These are phyloP conservation scores for Magallana gigas DNA, from an alignment of 1,140 invertebrate species.

Conservation along the genomic window DNA sequence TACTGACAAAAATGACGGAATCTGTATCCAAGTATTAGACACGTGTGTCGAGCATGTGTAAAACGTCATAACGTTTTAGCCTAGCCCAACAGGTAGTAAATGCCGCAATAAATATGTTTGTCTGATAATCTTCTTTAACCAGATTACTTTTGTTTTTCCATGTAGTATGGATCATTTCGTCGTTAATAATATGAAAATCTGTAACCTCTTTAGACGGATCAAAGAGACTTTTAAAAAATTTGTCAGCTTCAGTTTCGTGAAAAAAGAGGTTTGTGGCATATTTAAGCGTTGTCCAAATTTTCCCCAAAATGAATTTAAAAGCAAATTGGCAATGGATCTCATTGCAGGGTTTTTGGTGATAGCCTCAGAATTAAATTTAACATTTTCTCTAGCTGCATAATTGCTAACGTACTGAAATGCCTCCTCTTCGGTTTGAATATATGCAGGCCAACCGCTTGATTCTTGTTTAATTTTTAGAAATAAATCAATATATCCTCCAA, in stretches of 20 bases:
- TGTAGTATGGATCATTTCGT: conserved; percentile 43
- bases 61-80: conserved; percentile 74
- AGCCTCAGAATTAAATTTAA: conserved; percentile 74
- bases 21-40: conserved; percentile 79
- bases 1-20: conserved; percentile 45
- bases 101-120: conserved; percentile 75
- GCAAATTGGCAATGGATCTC: conserved; percentile 62
- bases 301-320: conserved; percentile 70
- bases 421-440: conserved; percentile 12
- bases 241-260: conserved; percentile 41
- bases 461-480: conserved; percentile 67
- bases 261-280: conserved; percentile 51
- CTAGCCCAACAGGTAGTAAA: conserved; percentile 78
- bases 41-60: conserved; percentile 69
- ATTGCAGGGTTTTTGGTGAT: conserved; percentile 75
- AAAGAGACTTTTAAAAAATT: conserved; percentile 30
- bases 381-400: conserved; percentile 73
- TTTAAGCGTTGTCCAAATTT: conserved; percentile 61
- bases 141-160: conserved; percentile 26
- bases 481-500: conserved; percentile 59
- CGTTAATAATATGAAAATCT: conserved; percentile 43
- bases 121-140: conserved; percentile 40
- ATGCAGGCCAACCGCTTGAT: conserved; percentile 56
- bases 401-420: conserved; percentile 68
- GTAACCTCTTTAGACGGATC: conserved; percentile 41